Evolutionary conservation across 2,888 invertebrate species (phyloP).

Genomic region (Phasia obesa): DNA sequence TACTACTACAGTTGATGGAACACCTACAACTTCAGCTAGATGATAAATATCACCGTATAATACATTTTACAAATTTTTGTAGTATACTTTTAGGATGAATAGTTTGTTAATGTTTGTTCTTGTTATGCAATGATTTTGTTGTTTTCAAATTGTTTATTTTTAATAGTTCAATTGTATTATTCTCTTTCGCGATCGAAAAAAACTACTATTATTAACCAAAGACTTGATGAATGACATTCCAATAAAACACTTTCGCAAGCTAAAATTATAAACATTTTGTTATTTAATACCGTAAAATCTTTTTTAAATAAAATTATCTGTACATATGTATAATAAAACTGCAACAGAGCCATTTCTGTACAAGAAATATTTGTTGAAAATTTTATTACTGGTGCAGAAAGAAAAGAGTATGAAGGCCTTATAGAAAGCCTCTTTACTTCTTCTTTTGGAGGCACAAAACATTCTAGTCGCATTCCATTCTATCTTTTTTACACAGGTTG

Average conservation of each 20-base stretch:
- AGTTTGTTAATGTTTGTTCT: constrained; percentile 28
- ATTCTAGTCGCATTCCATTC: too few species aligned
- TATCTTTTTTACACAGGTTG: too few species aligned
- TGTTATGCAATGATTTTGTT: constrained; percentile 41
- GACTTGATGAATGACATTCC: constrained; percentile 24
- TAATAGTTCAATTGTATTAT: constrained; percentile 33
- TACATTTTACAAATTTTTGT: constrained; percentile 37
- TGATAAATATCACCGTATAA: constrained; percentile 48
- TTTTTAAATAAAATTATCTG: too few species aligned
- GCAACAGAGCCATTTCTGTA: too few species aligned
- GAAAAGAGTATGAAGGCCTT: too few species aligned
- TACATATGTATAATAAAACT: too few species aligned
- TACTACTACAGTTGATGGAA: constrained; percentile 40
- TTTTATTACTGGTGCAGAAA: too few species aligned
- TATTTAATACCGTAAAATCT: too few species aligned
- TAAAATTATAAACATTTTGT: too few species aligned
- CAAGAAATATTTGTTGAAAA: too few species aligned
- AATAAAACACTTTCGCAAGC: constrained; percentile 1
- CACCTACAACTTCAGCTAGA: constrained; percentile 52
- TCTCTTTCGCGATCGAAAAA: constrained; percentile 29
- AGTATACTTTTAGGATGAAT: constrained; percentile 54
- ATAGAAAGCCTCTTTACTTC: too few species aligned
- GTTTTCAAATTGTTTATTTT: constrained; percentile 29
- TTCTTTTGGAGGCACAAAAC: too few species aligned
- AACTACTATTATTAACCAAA: constrained; percentile 47